A percentile compares a stretch with the other conserved stretches of the same genome.
These are phyloP conservation scores for Leptinotarsa defecta DNA, from an alignment of 1,140 invertebrate genomes.

Conservation along the genomic window DNA sequence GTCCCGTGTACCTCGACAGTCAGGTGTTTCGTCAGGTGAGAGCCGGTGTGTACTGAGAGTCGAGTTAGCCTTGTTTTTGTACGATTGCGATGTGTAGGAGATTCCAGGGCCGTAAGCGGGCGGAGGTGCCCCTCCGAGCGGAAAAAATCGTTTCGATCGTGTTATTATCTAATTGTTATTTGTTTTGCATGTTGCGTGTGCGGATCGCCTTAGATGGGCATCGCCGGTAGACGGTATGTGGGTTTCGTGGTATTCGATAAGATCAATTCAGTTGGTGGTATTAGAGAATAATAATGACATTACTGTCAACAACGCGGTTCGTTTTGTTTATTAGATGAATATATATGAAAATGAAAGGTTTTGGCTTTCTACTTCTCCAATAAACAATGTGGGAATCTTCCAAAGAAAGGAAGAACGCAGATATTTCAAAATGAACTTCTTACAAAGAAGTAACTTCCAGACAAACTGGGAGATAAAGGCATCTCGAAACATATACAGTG, in stretches of 20 bases:
- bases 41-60: conserved; percentile 45
- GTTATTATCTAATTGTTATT: not conserved
- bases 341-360: too few species aligned
- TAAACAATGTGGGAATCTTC: too few species aligned
- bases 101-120: conserved; percentile 52
- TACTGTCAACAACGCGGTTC: too few species aligned
- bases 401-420: too few species aligned
- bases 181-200: not conserved
- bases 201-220: not conserved
- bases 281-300: too few species aligned
- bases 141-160: not conserved
- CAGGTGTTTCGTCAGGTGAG: conserved; percentile 52
- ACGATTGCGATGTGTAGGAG: conserved; percentile 34
- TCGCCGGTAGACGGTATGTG: not conserved
- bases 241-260: not conserved
- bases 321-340: too few species aligned
- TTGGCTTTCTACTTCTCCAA: too few species aligned
- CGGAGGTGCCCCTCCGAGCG: conserved; percentile 29
- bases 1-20: conserved; percentile 6
- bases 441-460: too few species aligned
- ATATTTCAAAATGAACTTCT: too few species aligned
- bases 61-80: conserved; percentile 38
- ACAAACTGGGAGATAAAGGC: too few species aligned
- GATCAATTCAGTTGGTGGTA: too few species aligned
- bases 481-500: too few species aligned